Percentiles rank a stretch among this genome's conserved stretches.
Evolutionary conservation across 2,113 vertebrate species (phyloP).

Genomic region (Alouatta palliata): DNA sequence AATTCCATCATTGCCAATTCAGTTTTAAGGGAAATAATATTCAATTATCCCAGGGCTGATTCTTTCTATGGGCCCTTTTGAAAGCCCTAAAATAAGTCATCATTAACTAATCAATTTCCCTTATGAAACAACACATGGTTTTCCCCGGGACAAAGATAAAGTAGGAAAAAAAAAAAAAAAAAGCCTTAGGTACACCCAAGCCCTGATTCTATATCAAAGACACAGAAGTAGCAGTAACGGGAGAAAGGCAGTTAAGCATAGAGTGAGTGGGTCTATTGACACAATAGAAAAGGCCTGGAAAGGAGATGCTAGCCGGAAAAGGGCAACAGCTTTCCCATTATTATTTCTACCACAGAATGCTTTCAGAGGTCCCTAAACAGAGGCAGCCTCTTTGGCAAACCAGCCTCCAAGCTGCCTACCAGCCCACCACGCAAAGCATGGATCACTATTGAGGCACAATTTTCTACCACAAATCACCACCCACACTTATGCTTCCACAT

Average conservation of each 20-base stretch:
- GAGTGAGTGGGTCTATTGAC: not conserved
- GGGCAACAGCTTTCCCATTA: not conserved
- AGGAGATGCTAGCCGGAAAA: not conserved
- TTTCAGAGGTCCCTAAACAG: slow-evolving; percentile 20
- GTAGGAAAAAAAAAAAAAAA: not conserved
- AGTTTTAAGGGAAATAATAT: not conserved
- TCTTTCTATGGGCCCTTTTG: not conserved
- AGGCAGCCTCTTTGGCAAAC: slow-evolving; percentile 8
- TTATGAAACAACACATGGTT: not conserved
- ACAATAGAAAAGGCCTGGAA: not conserved
- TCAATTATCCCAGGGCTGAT: not conserved
- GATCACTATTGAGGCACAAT: slow-evolving; percentile 47
- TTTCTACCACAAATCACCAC: slow-evolving; percentile 58
- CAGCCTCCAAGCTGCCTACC: not conserved
- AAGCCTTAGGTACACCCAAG: not conserved
- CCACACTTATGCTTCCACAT: slow-evolving; percentile 53
- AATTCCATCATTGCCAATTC: not conserved
- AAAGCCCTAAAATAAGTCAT: not conserved
- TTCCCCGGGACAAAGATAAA: not conserved
- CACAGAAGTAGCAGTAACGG: not conserved
- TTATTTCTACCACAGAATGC: not conserved
- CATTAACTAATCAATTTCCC: not conserved
- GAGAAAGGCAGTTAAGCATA: not conserved
- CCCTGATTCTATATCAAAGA: not conserved
- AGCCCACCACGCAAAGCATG: not conserved